Conservation (phyloP, 2,888 invertebrate species). For the Cataglyphis cursor region DNA sequence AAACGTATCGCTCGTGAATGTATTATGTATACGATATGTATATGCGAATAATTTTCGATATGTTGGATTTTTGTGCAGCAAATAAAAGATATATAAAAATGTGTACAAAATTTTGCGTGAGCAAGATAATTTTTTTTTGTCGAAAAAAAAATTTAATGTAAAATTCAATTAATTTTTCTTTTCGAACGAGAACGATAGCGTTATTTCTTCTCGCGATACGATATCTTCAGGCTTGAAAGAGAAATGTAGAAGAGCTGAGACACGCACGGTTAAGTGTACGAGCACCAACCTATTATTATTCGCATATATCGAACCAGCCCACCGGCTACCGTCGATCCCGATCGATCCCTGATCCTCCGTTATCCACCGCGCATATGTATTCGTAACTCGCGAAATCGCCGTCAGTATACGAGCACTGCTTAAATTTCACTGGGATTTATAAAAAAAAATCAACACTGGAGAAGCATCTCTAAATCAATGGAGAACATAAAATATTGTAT, state of each 20-base stretch:
- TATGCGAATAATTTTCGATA: not conserved
- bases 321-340: constrained; percentile 49
- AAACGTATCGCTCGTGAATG: not conserved
- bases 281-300: constrained; percentile 55
- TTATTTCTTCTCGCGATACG: constrained; percentile 1
- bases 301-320: constrained; percentile 53
- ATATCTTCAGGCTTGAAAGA: constrained; percentile 28
- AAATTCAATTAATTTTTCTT: not conserved
- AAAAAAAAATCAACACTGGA: constrained; percentile 9
- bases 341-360: constrained; percentile 43
- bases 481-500: not conserved
- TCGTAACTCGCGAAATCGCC: constrained; percentile 4
- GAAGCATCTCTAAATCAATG: constrained; percentile 10
- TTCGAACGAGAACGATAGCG: not conserved
- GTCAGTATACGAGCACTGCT: constrained; percentile 3
- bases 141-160: not conserved
- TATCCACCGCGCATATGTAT: constrained; percentile 19
- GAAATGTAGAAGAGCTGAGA: constrained; percentile 42
- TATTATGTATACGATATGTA: not conserved
- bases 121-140: not conserved
- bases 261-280: constrained; percentile 48
- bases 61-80: not conserved
- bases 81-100: not conserved
- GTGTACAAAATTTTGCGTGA: not conserved
- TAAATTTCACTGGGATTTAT: not conserved